phyloP scores from a whole-genome alignment of 2,888 invertebrate species.

The Hirtodrosophila confusa region DNA sequence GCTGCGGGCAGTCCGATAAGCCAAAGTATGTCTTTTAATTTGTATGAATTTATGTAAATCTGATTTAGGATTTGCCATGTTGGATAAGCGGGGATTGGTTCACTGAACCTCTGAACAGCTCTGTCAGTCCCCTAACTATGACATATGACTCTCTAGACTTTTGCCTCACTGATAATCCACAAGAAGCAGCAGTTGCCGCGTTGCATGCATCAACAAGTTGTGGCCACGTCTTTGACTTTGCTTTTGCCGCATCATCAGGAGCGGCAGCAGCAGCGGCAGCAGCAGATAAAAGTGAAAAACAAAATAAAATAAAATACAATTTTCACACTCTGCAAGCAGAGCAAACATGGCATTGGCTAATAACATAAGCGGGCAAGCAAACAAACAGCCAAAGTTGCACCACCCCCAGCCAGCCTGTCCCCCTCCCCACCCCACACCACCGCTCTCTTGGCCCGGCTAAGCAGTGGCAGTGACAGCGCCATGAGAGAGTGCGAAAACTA shows the following conservation, averaged over 20 bases:
- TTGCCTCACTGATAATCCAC: constrained; percentile 44
- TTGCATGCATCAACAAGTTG: constrained; percentile 68
- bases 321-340: constrained; percentile 62
- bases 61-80: constrained; percentile 10
- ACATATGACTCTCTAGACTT: constrained; percentile 20
- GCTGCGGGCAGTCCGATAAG: constrained; percentile 33
- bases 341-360: constrained; percentile 73
- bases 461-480: constrained; percentile 48
- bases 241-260: constrained; percentile 22
- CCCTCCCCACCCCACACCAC: neutral
- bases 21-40: constrained; percentile 52
- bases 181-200: constrained; percentile 39
- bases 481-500: constrained; percentile 66
- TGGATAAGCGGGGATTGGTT: constrained; percentile 19
- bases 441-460: constrained; percentile 5
- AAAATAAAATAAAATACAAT: constrained; percentile 42
- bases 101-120: constrained; percentile 28
- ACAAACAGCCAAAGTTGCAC: constrained; percentile 47
- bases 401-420: neutral
- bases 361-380: constrained; percentile 74
- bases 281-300: constrained; percentile 6
- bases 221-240: constrained; percentile 28
- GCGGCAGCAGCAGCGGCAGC: constrained; percentile 9
- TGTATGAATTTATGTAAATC: constrained; percentile 64
- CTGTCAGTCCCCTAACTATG: constrained; percentile 26